Base-by-base conservation (phyloP, 2,113 vertebrate genomes). In the Gymnocephalus cernua region DNA sequence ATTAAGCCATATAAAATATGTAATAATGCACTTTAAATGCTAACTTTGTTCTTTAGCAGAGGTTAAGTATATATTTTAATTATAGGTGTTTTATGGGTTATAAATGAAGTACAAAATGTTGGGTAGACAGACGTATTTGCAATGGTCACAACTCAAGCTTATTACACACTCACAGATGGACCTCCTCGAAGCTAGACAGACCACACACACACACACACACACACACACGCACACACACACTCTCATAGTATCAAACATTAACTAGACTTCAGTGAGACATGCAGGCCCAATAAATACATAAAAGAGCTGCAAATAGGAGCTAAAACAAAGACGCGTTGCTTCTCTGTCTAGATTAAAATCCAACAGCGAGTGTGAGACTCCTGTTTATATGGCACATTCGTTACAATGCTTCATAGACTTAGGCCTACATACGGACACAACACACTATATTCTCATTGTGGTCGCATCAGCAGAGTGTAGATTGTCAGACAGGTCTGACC, bases 201-300 rank as follows among this genome's bases (percentile, higher is more conserved):
- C 83, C 69, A 58, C 70, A 74, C 78, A n/a, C 58, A 16, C 38
- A 15, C 45, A 64, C 44, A 70, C 70, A 77, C 44, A 54, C 77
- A 32, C n/a, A 61, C 79, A 90, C 78, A 65, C 69, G 74, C 78
- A n/a, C 58, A 16, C 38, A 10, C 45, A 64, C 51, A 69, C 32
- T 13, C 62, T 23, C 51, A 57, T 0, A 29, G 44, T 29, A 61
- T 86, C 69, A 88, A 87, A 85, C 76, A 90, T 90, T 86, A 89
- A 90, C 84, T 48, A 79, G 75, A 83, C 68, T 79, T 74, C 3
- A 74, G 73, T 61, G 79, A 61, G 79, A 82, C 47, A 90, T 41
- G 23, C 23, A 64, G 41, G 29, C 48, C 64, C 65, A 88, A 72
- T 91, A 92, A 93, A 87, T 53, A 41, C 63, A 86, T 65, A 76